Evolutionary conservation across 2,797 vertebrate genomes (phyloP), one percentile per base, ranked within the genome.

Genomic region (Tapirus indicus): DNA sequence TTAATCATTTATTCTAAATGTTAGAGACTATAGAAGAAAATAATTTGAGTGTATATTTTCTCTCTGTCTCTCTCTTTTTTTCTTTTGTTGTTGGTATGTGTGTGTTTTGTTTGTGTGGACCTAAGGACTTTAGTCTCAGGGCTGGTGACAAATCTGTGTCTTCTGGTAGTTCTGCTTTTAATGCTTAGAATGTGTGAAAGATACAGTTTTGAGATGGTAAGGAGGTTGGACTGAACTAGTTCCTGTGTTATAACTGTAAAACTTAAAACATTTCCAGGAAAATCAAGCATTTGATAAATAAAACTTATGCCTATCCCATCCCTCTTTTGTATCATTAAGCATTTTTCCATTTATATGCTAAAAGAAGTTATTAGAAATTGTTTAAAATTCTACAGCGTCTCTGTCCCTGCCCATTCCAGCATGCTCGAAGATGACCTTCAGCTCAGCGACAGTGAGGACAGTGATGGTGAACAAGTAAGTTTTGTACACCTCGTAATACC

Each of bases 361-460:
- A 64, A 86, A 54, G 16, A 68, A 60, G 10, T 27, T 35, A 3
- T 14, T 82, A 38, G 35, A 49, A 29, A 13, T 58, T 23, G 41
- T 47, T 84, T 90, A 49, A 95, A 68, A 41, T 38, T 41, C n/a
- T 58, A 5, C 95, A 68, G 7, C 88, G 60, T 95, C n/a, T 97
- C 56, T 98, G 27, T 98, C 69, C 96, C 85, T 80, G 93, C 97
- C 88, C 94, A 71, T 98, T 98, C 95, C 97, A 99, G 99, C 96
- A 98, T 97, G 97, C 98, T 99, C 27, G 98, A 98, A 97, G 98
- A 99, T 14, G 99, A 99, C 97, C 99, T 99, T 85, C 98, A 98
- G 96, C 97, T 99, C 98, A 99, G 99, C 95, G 99, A 99, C 96
- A 99, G 99, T 85, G 99, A 99, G 94, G 98, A 98, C 85, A 99